Evolutionary conservation across 2,888 invertebrate species (phyloP).

Genomic region (Sinodicranocentrus sp.): DNA sequence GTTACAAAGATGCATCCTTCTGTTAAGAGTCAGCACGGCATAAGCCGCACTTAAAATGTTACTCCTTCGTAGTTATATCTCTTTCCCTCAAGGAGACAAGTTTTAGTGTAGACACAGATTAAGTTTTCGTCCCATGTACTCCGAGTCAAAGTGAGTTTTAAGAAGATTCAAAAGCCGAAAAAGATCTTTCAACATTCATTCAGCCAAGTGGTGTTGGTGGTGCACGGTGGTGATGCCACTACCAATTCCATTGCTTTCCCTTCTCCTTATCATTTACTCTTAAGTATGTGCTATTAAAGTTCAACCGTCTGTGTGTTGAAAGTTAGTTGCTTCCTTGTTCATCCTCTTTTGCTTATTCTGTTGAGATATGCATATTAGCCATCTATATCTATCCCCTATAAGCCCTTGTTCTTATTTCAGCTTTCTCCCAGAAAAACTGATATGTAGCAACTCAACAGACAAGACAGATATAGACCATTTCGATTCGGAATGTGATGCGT

Average conservation of each 20-base stretch:
- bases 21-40: slow-evolving; percentile 55
- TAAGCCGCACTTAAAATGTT: slow-evolving; percentile 50
- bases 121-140: slow-evolving; percentile 40
- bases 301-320: slow-evolving; percentile 64
- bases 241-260: slow-evolving; percentile 52
- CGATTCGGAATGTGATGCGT: slow-evolving; percentile 54
- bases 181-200: slow-evolving; percentile 64
- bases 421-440: slow-evolving; percentile 1
- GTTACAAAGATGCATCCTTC: slow-evolving; percentile 55
- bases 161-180: slow-evolving; percentile 61
- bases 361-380: too few species aligned
- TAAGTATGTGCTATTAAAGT: slow-evolving; percentile 64
- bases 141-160: slow-evolving; percentile 52
- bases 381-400: too few species aligned
- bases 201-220: slow-evolving; percentile 26
- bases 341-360: too few species aligned
- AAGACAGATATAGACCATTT: slow-evolving; percentile 58
- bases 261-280: slow-evolving; percentile 57
- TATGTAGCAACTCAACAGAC: slow-evolving; percentile 22
- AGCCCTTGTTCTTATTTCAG: neutral
- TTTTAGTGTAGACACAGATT: slow-evolving; percentile 61
- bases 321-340: slow-evolving; percentile 60
- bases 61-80: slow-evolving; percentile 16
- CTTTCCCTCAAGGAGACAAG: slow-evolving; percentile 49
- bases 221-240: neutral